Base-by-base conservation (phyloP, 2,113 vertebrate genomes). In the Xiphophorus maculatus region DNA sequence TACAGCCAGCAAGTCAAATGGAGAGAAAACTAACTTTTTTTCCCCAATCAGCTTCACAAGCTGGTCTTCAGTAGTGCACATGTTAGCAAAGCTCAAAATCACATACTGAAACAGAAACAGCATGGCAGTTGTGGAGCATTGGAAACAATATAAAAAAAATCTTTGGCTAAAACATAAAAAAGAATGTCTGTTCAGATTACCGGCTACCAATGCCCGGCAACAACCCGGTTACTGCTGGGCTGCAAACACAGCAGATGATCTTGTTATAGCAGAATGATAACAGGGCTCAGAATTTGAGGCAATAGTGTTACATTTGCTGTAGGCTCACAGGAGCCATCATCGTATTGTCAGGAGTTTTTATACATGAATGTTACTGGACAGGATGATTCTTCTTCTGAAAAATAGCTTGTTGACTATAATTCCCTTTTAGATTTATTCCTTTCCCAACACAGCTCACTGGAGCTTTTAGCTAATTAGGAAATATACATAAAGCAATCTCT, bases 381-480 rank as follows among this genome's bases (percentile, higher is more conserved):
- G 15, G 32, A 37, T 75, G 69, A 67, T 77, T 62, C 63, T 66
- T 61, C 44, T 27, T 40, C 14, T 51, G 58, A 61, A 73, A 77
- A 81, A 74, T 33, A 76, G 64, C 81, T 42, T 35, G 65, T 65
- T 44, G 60, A 74, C 33, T 65, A 51, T 83, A 76, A 76, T 79
- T 86, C 79, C 42, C 77, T 63, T 84, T 80, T 63, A 70, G 79
- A 77, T 44, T 77, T 78, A 10, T 54, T 80, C 65, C 63, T 77
- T 66, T 74, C 69, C 66, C 77, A 73, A 88, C 71, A 63, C 69
- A 74, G 82, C 71, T 77, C 77, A 83, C 2, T 63, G 51, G 82
- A 69, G 80, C 69, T 83, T 79, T 82, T 79, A 73, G 67, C 76
- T 90, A 85, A 91, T 90, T 91, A 85, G 62, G 60, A 30, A 28